Evolutionary conservation across 2,888 invertebrate genomes (phyloP), one percentile per base, ranked within the genome.

Genomic region (Osedax fenrisi): DNA sequence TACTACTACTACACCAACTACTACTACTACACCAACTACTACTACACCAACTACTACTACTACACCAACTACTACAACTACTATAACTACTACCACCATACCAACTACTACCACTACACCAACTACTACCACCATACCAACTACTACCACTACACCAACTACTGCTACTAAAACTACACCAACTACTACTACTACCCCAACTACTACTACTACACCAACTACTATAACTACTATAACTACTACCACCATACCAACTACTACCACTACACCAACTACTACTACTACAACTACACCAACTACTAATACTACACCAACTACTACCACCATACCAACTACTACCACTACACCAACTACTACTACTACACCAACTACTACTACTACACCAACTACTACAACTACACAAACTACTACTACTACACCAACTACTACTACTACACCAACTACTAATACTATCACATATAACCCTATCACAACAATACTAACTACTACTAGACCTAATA

Each of bases 1-100:
- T 13, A 27, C 69, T 3, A 41, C 74, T n/a, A 5, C 74, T 10
- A 27, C 74, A 23, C 3, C 70, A 10, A 74, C 74, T 10, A 26
- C 70, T n/a, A 41, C 74, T 2, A 56, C 74, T n/a, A 5, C 69
- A 24, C 27, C 56, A 59, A 13, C 74, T 21, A 23, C 74, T 23
- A 74, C 74, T 1, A 3, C 59, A 3, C 59, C 74, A 2, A 26
- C 69, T 3, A n/a, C 69, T 13, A 27, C 74, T 1, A 21, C n/a
- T 22, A 23, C 68, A 3, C 3, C 74, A n/a, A 72, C 69, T 24
- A 24, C 69, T 2, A 23, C 25, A 25, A 2, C 25, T 17, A 24
- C 25, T 25, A 68, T 21, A 13, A 21, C 64, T 21, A n/a, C 1
- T 64, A 64, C 64, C n/a, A 25, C 68, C 10, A 10, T 2, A 68